Base-by-base conservation (phyloP, 2,797 vertebrate species). In the Phataginus tetradactyla region DNA sequence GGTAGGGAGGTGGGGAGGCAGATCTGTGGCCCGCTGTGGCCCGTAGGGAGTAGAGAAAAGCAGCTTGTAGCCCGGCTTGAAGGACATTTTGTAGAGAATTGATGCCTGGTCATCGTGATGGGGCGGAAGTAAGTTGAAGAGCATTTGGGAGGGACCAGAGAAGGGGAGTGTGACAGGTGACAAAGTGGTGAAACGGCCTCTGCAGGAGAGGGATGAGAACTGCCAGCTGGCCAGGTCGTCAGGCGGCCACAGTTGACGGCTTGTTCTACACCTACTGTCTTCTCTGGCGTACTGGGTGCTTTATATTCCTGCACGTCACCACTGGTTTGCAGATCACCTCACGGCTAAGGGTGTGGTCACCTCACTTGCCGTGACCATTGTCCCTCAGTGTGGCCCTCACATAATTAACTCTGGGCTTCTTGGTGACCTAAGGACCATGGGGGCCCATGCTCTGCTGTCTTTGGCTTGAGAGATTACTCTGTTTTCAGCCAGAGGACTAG, bases 161-260 rank as follows among this genome's bases (percentile, higher is more conserved):
- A 42, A 5, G 15, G 42, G 34, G 29, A 51, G 15, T 42, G 69
- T 49, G 71, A 7, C 15, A 18, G 45, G 72, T 29, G 27, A 53
- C 10, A 49, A 61, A 79, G 23, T 11, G 1, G 34, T 74, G 42
- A 37, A 64, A 86, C 2, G 71, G 51, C 29, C 25, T 10, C 51
- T 64, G 49, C 37, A 32, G 21, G 45, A 5, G 32, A 23, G 29
- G 39, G 23, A 7, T 68, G 21, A 49, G n/a, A 7, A 3, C 29
- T 32, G 53, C 45, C 32, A 9, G 18, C 20, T 8, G 6, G 7
- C 61, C 5, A 2, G 18, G 2, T 51, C 53, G 42, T 10, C 42
- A 51, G 57, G 23, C 32, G 23, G 15, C 25, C 32, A 1, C 0
- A 0, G 7, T n/a, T 17, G n/a, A 7, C 20, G 29, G 39, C 12